Conservation (phyloP, 1,140 invertebrate species). For the Agraylea sexmaculata region DNA sequence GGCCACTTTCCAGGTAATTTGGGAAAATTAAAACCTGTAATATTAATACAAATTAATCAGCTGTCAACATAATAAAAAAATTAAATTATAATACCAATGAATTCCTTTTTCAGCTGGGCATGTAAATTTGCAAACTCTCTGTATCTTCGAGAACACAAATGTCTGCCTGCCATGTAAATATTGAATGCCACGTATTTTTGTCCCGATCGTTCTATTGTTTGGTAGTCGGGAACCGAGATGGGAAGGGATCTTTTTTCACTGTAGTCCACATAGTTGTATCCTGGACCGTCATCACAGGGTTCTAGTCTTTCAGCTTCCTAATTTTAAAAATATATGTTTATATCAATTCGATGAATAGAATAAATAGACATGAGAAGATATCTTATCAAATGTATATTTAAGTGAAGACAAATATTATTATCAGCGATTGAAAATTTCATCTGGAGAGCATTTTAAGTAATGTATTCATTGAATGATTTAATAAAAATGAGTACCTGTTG, state of each 20-base stretch:
- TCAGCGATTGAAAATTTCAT: too few species aligned
- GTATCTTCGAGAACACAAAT: constrained; percentile 91
- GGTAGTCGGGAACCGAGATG: constrained; percentile 95
- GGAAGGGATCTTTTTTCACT: constrained; percentile 95
- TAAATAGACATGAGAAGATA: too few species aligned
- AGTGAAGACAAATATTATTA: too few species aligned
- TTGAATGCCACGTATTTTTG: constrained; percentile 95
- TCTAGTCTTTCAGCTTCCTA: constrained; percentile 77
- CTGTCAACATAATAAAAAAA: neutral
- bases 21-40: constrained; percentile 83
- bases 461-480: neutral
- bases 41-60: constrained; percentile 3
- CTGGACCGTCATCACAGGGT: constrained; percentile 75
- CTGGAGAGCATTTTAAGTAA: neutral
- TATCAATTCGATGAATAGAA: constrained; percentile 10
- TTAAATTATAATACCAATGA: constrained; percentile 48
- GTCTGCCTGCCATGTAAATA: constrained; percentile 97
- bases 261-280: constrained; percentile 91
- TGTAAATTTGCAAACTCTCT: constrained; percentile 90
- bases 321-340: neutral
- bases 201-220: constrained; percentile 64
- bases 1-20: constrained; percentile 98
- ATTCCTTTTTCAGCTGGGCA: constrained; percentile 86
- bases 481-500: constrained; percentile 50
- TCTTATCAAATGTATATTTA: too few species aligned